Conservation (phyloP, 1,140 invertebrate species). For the Anagrus nilaparvatae region DNA sequence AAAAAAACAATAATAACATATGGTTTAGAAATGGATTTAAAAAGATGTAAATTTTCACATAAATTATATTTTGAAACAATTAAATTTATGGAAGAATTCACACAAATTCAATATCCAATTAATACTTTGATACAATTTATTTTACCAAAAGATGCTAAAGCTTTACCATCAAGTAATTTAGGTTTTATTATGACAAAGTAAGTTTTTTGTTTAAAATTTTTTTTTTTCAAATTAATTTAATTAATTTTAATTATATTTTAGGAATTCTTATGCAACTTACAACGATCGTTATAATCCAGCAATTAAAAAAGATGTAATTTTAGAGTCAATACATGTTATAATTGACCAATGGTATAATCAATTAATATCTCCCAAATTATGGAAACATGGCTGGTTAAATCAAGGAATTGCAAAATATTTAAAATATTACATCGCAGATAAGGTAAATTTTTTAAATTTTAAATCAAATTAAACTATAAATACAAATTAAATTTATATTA, state of each 20-base stretch:
- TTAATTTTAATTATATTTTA: not conserved
- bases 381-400: conserved; percentile 42
- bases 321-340: conserved; percentile 51
- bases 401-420: conserved; percentile 44
- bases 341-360: conserved; percentile 55
- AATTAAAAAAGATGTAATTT: conserved; percentile 36
- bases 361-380: conserved; percentile 46
- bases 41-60: conserved; percentile 2
- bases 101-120: conserved; percentile 5
- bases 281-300: conserved; percentile 39
- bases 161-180: conserved; percentile 4
- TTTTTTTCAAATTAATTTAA: not conserved
- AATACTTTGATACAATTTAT: conserved; percentile 7
- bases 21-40: not conserved
- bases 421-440: conserved; percentile 24
- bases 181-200: conserved; percentile 13
- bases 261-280: conserved; percentile 34
- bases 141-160: conserved; percentile 1
- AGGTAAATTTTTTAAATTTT: conserved; percentile 18
- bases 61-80: conserved; percentile 6
- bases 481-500: conserved; percentile 1
- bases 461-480: not conserved
- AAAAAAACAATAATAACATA: conserved; percentile 8
- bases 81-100: conserved; percentile 11
- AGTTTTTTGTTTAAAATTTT: conserved; percentile 36